Percentiles rank a stretch among this genome's conserved stretches.
These are phyloP conservation scores for Neuroscelio doddi DNA, from an alignment of 2,888 invertebrate species.

Conservation along the genomic window DNA sequence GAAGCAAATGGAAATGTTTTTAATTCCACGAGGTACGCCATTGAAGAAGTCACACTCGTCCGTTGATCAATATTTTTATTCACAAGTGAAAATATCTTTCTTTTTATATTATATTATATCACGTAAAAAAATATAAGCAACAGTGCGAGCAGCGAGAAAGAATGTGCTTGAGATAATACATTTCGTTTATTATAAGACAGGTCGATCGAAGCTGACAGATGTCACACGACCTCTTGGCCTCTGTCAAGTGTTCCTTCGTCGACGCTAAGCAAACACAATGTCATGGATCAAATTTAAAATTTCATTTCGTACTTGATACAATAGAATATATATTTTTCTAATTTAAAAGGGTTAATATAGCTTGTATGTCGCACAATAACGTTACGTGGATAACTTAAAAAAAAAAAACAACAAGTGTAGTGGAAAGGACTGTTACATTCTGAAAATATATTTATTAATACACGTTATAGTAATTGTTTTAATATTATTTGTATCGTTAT, in stretches of 20 bases:
- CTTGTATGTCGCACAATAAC: too few relatives aligned
- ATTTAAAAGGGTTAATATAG: too few relatives aligned
- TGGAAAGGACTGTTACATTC: too few relatives aligned
- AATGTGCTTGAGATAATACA: conserved; percentile 52
- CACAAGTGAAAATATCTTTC: conserved; percentile 47
- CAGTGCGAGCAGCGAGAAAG: conserved; percentile 40
- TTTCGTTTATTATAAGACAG: conserved; percentile 43
- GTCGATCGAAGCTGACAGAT: conserved; percentile 56
- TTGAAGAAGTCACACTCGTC: too few relatives aligned
- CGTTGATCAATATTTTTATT: conserved; percentile 60
- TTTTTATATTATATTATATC: conserved; percentile 48
- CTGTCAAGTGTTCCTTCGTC: conserved; percentile 31
- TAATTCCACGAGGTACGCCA: too few relatives aligned
- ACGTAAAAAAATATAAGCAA: conserved; percentile 58
- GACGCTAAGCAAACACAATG: conserved; percentile 30
- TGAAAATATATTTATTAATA: too few relatives aligned
- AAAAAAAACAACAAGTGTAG: too few relatives aligned
- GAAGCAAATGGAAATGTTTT: too few relatives aligned
- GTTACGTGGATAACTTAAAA: too few relatives aligned
- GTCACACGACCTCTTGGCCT: conserved; percentile 53
- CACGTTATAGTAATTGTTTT: too few relatives aligned
- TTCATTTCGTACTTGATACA: conserved; percentile 19
- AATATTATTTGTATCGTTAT: too few relatives aligned
- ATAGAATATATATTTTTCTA: too few relatives aligned
- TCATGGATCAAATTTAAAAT: conserved; percentile 8